A percentile compares a stretch with the other conserved stretches of the same genome.
These are phyloP conservation scores for Nematopogon swammerdamellus DNA, from an alignment of 2,888 invertebrate genomes.

Conservation along the genomic window DNA sequence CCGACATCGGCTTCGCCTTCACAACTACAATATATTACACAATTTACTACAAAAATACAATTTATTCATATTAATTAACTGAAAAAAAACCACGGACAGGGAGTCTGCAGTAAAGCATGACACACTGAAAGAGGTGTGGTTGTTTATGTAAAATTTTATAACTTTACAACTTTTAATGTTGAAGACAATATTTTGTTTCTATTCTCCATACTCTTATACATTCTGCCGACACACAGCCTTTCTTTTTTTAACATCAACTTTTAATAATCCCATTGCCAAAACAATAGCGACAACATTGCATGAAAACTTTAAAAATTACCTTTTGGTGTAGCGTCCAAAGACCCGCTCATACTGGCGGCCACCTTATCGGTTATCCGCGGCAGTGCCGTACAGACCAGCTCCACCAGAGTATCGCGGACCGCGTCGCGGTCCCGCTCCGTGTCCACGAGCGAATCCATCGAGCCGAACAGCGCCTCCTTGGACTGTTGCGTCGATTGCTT, in stretches of 20 bases:
- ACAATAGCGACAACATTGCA: too few species aligned
- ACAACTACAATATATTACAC: constrained; percentile 33
- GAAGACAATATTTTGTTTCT: too few species aligned
- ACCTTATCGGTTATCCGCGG: constrained; percentile 45
- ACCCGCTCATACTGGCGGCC: constrained; percentile 20
- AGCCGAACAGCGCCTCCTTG: constrained; percentile 31
- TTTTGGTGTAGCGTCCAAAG: neutral
- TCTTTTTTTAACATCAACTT: too few species aligned
- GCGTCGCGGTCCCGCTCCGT: constrained; percentile 21
- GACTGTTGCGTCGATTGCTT: constrained; percentile 25
- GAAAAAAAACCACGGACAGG: constrained; percentile 23
- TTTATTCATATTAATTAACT: neutral
- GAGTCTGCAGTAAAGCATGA: too few species aligned
- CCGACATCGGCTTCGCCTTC: constrained; percentile 57
- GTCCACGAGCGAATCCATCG: constrained; percentile 25
- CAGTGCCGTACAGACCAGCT: constrained; percentile 42
- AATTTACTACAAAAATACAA: constrained; percentile 12
- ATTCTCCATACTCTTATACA: too few species aligned
- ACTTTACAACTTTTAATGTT: too few species aligned
- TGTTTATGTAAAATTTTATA: too few species aligned
- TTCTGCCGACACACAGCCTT: too few species aligned
- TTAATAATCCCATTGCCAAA: too few species aligned
- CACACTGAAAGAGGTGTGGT: too few species aligned
- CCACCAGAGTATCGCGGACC: constrained; percentile 50
- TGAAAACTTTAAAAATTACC: too few species aligned